phyloP scores from a whole-genome alignment of 1,140 invertebrate species.

The Piezodorus guildinii region DNA sequence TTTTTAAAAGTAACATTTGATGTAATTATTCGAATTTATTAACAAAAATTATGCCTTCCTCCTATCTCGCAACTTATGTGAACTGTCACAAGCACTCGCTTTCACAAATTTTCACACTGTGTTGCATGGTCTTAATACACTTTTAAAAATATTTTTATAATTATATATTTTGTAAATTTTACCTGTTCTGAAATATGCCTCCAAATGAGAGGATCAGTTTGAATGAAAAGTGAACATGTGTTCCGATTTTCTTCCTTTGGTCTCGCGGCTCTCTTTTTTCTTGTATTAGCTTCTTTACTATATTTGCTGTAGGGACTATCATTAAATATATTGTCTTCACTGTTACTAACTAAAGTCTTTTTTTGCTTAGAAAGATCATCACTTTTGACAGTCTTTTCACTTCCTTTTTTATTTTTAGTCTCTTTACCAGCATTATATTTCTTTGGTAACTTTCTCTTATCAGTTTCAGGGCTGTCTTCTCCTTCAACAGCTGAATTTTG shows the following conservation, averaged over 20 bases:
- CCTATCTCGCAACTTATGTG: too few relatives aligned
- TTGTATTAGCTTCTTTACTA: slow-evolving; percentile 46
- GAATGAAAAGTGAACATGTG: slow-evolving; percentile 90
- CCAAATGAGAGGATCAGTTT: slow-evolving; percentile 96
- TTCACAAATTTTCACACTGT: too few relatives aligned
- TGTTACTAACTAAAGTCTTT: background rate
- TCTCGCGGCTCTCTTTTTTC: slow-evolving; percentile 41
- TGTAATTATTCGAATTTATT: too few relatives aligned
- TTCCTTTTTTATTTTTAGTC: slow-evolving; percentile 11
- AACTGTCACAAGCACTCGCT: too few relatives aligned
- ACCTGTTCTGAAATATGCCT: slow-evolving; percentile 65
- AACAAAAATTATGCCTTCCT: too few relatives aligned
- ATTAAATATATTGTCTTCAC: slow-evolving; percentile 14
- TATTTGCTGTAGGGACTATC: slow-evolving; percentile 48
- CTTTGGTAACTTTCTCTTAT: slow-evolving; percentile 26
- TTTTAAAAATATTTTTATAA: too few relatives aligned
- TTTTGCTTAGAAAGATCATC: background rate
- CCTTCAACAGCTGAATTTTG: slow-evolving; percentile 68
- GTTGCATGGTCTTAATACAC: too few relatives aligned
- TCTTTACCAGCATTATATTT: slow-evolving; percentile 10
- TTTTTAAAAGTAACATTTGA: too few relatives aligned
- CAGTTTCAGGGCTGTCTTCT: slow-evolving; percentile 13
- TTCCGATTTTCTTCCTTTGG: slow-evolving; percentile 60
- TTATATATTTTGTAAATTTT: slow-evolving; percentile 21
- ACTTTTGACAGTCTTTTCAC: slow-evolving; percentile 6